Conservation (phyloP, 2,888 invertebrate species). For the Caenorhabditis sp. region DNA sequence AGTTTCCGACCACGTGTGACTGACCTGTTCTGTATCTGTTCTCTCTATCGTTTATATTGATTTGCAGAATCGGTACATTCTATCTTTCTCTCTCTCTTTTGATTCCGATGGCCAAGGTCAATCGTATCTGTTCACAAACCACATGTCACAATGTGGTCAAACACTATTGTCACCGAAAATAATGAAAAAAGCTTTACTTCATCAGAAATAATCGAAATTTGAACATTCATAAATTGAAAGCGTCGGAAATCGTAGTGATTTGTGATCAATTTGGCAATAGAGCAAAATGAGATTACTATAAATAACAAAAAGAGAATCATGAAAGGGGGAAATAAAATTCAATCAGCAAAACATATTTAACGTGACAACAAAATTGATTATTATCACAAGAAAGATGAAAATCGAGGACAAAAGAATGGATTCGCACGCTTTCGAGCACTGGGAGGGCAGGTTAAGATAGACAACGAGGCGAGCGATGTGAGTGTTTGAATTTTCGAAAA, state of each 20-base stretch:
- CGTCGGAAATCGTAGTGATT: constrained; percentile 11
- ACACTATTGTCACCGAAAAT: too few species aligned
- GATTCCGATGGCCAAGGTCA: constrained; percentile 26
- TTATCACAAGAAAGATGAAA: constrained; percentile 36
- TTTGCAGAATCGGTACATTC: background rate
- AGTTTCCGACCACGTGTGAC: constrained; percentile 10
- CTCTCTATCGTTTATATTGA: constrained; percentile 26
- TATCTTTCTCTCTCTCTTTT: constrained; percentile 6
- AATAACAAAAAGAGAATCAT: background rate
- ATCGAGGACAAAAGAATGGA: background rate
- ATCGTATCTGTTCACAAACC: constrained; percentile 2
- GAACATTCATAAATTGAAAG: constrained; percentile 16
- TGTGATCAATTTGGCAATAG: constrained; percentile 24
- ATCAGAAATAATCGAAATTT: background rate
- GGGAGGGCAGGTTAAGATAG: constrained; percentile 15
- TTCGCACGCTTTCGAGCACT: constrained; percentile 22
- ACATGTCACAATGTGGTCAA: constrained; percentile 11
- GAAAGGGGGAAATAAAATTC: constrained; percentile 7
- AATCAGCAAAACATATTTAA: background rate
- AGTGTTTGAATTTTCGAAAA: background rate
- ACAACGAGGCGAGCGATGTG: constrained; percentile 22
- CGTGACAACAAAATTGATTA: background rate
- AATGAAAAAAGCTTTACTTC: background rate
- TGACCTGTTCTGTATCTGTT: background rate
- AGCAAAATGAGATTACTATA: constrained; percentile 27